Evolutionary conservation across 2,113 vertebrate genomes (phyloP).

Genomic region (Erythrolamprus reginae): DNA sequence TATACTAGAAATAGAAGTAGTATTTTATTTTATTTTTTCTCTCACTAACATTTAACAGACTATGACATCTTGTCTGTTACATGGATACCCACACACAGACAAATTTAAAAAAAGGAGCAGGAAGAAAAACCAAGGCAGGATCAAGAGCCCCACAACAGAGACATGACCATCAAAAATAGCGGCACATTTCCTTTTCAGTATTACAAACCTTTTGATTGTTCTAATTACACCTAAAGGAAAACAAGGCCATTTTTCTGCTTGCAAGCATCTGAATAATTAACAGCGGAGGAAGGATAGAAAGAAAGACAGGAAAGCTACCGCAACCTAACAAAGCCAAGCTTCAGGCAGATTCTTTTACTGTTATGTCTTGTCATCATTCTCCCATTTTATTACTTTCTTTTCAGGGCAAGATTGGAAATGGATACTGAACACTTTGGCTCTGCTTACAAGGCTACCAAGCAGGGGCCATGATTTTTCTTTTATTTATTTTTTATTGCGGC

Average conservation of each 20-base stretch:
- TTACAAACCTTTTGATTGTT: constrained; percentile 65
- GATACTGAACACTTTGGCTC: constrained; percentile 7
- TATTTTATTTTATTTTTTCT: constrained; percentile 8
- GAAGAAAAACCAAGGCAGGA: not conserved
- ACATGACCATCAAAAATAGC: not conserved
- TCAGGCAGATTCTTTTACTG: constrained; percentile 10
- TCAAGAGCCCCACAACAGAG: not conserved
- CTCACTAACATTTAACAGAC: not conserved
- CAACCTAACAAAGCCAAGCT: constrained; percentile 30
- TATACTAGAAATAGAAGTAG: constrained; percentile 14
- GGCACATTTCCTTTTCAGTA: constrained; percentile 46
- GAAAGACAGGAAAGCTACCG: constrained; percentile 48
- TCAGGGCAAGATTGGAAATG: constrained; percentile 29
- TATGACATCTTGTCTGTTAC: not conserved
- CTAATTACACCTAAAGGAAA: constrained; percentile 74
- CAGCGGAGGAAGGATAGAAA: constrained; percentile 50
- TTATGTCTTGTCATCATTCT: constrained; percentile 21
- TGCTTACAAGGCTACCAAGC: not conserved
- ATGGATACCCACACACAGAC: not conserved
- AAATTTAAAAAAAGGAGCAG: constrained; percentile 10
- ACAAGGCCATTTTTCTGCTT: constrained; percentile 57
- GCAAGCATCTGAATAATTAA: constrained; percentile 73
- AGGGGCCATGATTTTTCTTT: not conserved
- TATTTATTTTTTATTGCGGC: not conserved
- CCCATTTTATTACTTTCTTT: constrained; percentile 23